These are phyloP conservation scores for Callocephalon fimbriatum DNA, from an alignment of 2,113 vertebrate genomes.

Conservation along the genomic window DNA sequence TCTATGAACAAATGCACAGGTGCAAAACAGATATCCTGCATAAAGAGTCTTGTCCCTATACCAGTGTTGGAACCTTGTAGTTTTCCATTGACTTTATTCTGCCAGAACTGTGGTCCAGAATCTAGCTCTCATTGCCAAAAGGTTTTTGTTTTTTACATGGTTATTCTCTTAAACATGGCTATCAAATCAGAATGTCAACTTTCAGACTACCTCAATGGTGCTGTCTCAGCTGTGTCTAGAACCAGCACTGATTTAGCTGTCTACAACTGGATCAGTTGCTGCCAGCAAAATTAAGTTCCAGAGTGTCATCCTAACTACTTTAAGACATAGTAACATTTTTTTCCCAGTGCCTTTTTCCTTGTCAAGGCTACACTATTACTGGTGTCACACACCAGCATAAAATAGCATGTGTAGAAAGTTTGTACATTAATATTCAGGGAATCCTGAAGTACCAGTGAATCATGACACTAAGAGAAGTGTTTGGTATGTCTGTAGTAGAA, in stretches of 20 bases:
- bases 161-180: background rate
- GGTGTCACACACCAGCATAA: background rate
- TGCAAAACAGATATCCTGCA: background rate
- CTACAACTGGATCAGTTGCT: background rate
- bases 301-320: background rate
- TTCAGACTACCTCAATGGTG: background rate
- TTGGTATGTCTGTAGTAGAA: background rate
- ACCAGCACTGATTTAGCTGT: background rate
- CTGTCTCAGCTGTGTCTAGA: background rate
- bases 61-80: background rate
- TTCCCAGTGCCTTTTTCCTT: background rate
- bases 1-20: background rate
- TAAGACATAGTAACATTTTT: background rate
- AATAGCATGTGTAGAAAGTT: background rate
- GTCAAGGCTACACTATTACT: background rate
- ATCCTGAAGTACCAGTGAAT: background rate
- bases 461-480: background rate
- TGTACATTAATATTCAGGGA: background rate
- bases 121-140: background rate
- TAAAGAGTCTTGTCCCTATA: background rate
- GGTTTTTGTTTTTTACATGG: rapidly evolving
- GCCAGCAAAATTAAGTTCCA: background rate
- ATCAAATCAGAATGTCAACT: background rate
- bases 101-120: background rate
- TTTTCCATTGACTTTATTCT: background rate